Evolutionary conservation across 2,113 vertebrate species (phyloP), one percentile per base, ranked within the genome.

Genomic region (Varanus komodoensis): DNA sequence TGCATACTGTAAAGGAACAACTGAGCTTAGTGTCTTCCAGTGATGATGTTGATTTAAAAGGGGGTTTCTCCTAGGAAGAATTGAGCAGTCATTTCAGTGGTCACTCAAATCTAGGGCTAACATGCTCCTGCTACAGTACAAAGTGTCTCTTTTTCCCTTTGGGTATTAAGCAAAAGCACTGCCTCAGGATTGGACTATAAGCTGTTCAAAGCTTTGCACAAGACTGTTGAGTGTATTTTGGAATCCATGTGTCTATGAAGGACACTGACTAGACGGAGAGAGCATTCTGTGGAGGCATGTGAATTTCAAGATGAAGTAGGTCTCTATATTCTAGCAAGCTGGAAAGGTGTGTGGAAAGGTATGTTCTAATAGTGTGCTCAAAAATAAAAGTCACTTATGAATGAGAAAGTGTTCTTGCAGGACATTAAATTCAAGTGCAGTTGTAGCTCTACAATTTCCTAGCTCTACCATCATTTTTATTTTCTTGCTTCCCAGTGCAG

Each of bases 61-160:
- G 75, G 54, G 32, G 50, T 23, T 64, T 89, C 52, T 64, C 23
- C 25, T 64, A 38, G 67, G 29, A 83, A 6, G 27, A 34, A 27
- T 77, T 57, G 11, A n/a, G 38, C 34, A 83, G 52, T n/a, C 34
- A 82, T 82, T 82, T 89, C 73, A 88, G 74, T 25, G 73, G 79
- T 27, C 69, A 64, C 19, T 61, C 48, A 87, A 87, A 48, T 64
- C 75, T 68, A n/a, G 57, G 68, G 27, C 38, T 64, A 78, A 64
- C 8, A 1, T 78, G 61, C 21, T 27, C 9, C 21, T 74, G 9
- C 61, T 67, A 57, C 25, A 67, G 57, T n/a, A 38, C 23, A 57
- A 82, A 61, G n/a, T 61, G 9, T 11, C 19, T 23, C 23, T 61
- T 61, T 21, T 29, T 82, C 21, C 17, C 80, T 61, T n/a, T 82